Evolutionary conservation across 2,113 vertebrate genomes (phyloP).

Genomic region (Anseranas semipalmata): DNA sequence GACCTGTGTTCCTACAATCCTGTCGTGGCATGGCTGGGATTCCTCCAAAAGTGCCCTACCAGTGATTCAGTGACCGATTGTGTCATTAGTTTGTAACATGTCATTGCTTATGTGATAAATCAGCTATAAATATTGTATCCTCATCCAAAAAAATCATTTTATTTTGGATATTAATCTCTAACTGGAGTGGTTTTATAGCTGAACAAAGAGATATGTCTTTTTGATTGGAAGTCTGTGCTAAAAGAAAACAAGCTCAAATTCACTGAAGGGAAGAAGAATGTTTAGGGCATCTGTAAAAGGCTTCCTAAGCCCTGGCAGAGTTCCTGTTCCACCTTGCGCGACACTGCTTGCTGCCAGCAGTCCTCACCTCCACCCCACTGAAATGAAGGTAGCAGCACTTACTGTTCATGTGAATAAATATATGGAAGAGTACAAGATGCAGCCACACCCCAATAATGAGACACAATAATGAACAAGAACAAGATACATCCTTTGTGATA

Average conservation of each 20-base stretch:
- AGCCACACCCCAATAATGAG: too few species aligned
- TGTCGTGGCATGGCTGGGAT: neutral
- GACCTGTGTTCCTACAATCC: neutral
- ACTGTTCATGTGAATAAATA: too few species aligned
- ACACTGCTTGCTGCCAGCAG: neutral
- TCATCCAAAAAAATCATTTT: neutral
- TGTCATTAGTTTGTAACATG: neutral
- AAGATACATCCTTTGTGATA: neutral
- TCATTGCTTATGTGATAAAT: neutral
- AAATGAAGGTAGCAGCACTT: neutral
- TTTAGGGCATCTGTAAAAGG: neutral
- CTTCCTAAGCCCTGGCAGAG: neutral
- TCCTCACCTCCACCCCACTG: rapidly evolving
- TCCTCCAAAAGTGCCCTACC: rapidly evolving
- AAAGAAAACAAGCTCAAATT: neutral
- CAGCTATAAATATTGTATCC: neutral
- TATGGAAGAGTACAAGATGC: neutral
- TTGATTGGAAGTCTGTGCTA: neutral
- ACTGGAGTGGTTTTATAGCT: neutral
- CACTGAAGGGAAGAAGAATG: neutral
- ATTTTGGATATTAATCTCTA: neutral
- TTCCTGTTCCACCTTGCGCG: neutral
- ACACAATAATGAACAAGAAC: neutral
- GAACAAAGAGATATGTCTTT: neutral
- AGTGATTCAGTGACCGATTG: neutral